phyloP scores from a whole-genome alignment of 2,797 vertebrate species.

The Allobates femoralis region DNA sequence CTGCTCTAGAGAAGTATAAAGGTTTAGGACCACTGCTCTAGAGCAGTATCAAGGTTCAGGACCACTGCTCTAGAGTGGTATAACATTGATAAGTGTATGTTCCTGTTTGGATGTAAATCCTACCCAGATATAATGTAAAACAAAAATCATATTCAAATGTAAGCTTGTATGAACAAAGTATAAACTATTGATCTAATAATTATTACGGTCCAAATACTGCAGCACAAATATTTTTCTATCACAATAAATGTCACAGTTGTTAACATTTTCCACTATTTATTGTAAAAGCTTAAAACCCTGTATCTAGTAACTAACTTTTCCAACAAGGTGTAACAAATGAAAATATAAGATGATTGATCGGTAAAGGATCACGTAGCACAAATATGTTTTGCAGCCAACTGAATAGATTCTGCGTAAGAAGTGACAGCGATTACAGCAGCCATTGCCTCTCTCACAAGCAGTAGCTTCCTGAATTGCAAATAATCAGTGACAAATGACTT shows the following conservation, averaged over 20 bases:
- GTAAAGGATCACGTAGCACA: constrained; percentile 46
- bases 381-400: constrained; percentile 51
- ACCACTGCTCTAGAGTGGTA: too few relatives aligned
- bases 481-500: constrained; percentile 63
- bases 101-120: too few relatives aligned
- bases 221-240: neutral
- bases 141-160: too few relatives aligned
- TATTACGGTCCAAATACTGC: neutral
- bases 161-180: too few relatives aligned
- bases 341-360: constrained; percentile 38
- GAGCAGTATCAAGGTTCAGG: too few relatives aligned
- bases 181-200: too few relatives aligned
- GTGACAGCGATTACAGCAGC: constrained; percentile 54
- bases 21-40: too few relatives aligned
- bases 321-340: neutral
- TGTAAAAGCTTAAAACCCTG: neutral
- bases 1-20: too few relatives aligned
- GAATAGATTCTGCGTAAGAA: constrained; percentile 53
- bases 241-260: neutral
- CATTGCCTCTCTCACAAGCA: constrained; percentile 30
- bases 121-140: too few relatives aligned
- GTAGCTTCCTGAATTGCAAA: constrained; percentile 61
- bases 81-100: too few relatives aligned
- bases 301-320: constrained; percentile 5
- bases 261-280: constrained; percentile 19